These are phyloP conservation scores for Myripristis jacobus DNA, from an alignment of 2,797 vertebrate genomes.

Conservation along the genomic window DNA sequence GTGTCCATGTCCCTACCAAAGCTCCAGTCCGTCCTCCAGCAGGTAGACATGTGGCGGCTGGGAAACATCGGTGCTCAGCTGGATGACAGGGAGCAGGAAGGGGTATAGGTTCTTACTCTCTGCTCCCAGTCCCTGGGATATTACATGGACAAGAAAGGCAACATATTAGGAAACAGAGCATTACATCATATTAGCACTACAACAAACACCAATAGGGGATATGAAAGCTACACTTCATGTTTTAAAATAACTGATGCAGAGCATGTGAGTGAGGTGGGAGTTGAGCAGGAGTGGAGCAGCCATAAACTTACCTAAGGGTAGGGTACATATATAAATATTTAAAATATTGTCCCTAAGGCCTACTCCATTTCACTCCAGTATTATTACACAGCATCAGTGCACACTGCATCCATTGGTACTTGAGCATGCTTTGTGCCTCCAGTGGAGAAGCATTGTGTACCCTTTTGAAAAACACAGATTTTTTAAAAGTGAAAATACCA, in stretches of 20 bases:
- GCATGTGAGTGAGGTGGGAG: constrained; percentile 1
- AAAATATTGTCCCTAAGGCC: not conserved
- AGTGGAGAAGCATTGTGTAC: not conserved
- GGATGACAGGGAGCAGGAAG: constrained; percentile 97
- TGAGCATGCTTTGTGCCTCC: constrained; percentile 1
- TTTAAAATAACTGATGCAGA: constrained; percentile 27
- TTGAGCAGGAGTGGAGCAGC: not conserved
- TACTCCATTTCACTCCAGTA: not conserved
- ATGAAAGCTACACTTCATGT: constrained; percentile 9
- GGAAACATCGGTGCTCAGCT: constrained; percentile 96
- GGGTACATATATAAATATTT: constrained; percentile 11
- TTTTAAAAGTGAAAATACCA: no score
- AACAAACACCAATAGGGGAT: not conserved
- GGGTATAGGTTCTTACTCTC: constrained; percentile 97
- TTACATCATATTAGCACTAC: no score
- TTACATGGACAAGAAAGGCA: constrained; percentile 45
- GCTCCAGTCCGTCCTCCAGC: constrained; percentile 96
- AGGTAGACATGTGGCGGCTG: constrained; percentile 98
- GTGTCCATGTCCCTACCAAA: constrained; percentile 87
- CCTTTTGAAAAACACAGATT: constrained; percentile 6
- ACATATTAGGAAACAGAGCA: constrained; percentile 28
- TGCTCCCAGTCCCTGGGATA: constrained; percentile 91
- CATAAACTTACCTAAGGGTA: no score
- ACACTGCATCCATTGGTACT: not conserved
- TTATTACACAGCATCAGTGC: not conserved